These are phyloP conservation scores for Echiichthys vipera DNA, from an alignment of 2,797 vertebrate genomes.

Conservation along the genomic window DNA sequence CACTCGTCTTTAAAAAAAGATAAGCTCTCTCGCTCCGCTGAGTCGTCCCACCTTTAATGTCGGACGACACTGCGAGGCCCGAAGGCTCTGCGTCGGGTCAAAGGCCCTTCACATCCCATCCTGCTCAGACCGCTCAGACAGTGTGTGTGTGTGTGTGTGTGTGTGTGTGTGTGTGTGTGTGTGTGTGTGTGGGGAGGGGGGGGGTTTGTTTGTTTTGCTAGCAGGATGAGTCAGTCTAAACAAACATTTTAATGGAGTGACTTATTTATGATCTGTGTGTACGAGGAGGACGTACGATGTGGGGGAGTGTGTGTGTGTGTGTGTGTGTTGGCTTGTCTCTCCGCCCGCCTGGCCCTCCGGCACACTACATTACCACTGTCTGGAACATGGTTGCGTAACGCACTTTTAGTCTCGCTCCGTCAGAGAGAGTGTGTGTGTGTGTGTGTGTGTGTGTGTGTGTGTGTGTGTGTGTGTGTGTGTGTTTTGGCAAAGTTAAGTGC, in stretches of 20 bases:
- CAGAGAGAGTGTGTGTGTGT: slow-evolving; percentile 29
- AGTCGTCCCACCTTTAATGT: slow-evolving; percentile 55
- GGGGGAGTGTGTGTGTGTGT: slow-evolving; percentile 9
- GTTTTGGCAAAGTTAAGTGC: slow-evolving; percentile 45
- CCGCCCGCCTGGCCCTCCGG: slow-evolving; percentile 55
- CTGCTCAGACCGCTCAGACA: slow-evolving; percentile 49
- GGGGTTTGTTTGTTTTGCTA: slow-evolving; percentile 69
- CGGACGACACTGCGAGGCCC: slow-evolving; percentile 38
- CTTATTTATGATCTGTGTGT: slow-evolving; percentile 77
- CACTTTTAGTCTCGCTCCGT: slow-evolving; percentile 66
- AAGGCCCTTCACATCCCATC: slow-evolving; percentile 62
- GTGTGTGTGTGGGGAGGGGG: no score
- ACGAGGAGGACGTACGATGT: slow-evolving; percentile 16
- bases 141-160: slow-evolving; percentile 11
- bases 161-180: slow-evolving; percentile 7
- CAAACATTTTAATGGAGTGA: slow-evolving; percentile 79
- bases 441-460: slow-evolving; percentile 12
- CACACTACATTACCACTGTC: slow-evolving; percentile 74
- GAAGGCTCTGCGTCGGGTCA: slow-evolving; percentile 58
- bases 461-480: slow-evolving; percentile 19
- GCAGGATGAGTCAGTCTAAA: slow-evolving; percentile 74
- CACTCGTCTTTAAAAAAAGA: slow-evolving; percentile 47
- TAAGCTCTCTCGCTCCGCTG: slow-evolving; percentile 47
- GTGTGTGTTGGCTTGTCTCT: slow-evolving; percentile 11
- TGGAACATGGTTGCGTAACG: slow-evolving; percentile 79